A percentile compares a stretch with the other conserved stretches of the same genome.
Evolutionary conservation across 2,797 vertebrate genomes (phyloP).

Genomic region (Lutjanus argentimaculatus): DNA sequence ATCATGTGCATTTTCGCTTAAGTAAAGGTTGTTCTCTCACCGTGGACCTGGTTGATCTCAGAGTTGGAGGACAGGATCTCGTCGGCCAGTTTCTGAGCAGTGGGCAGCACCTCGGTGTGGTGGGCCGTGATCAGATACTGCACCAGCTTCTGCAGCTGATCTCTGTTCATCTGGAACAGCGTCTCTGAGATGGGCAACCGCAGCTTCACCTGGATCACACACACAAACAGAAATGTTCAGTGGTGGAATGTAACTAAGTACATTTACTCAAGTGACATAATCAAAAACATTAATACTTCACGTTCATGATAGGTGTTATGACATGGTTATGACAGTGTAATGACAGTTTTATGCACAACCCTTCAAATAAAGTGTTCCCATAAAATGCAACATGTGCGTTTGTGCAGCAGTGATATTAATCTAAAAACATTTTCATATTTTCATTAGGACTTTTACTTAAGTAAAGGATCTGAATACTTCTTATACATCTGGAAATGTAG

Average conservation of each 20-base stretch:
- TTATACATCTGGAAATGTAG: not conserved
- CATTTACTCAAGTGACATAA: no score
- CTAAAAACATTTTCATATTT: no score
- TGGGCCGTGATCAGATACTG: constrained; percentile 99
- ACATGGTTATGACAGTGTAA: no score
- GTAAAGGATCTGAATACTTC: no score
- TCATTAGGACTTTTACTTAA: no score
- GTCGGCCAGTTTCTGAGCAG: constrained; percentile 98
- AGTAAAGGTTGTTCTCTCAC: constrained; percentile 82
- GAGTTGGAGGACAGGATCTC: constrained; percentile 99
- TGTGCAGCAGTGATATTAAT: no score
- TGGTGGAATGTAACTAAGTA: no score
- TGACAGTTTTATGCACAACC: no score
- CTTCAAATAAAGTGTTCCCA: no score
- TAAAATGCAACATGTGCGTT: no score
- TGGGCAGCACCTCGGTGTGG: constrained; percentile 98
- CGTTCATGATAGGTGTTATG: no score
- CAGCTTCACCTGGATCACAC: constrained; percentile 91
- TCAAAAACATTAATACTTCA: no score
- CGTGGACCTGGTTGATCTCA: constrained; percentile 99
- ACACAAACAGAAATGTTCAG: constrained; percentile 5
- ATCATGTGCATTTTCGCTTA: not conserved
- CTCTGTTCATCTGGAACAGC: constrained; percentile 99
- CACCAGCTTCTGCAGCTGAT: constrained; percentile 98
- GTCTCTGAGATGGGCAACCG: constrained; percentile 99